These are phyloP conservation scores for Cephus spinipes DNA, from an alignment of 2,888 invertebrate species.

Conservation along the genomic window DNA sequence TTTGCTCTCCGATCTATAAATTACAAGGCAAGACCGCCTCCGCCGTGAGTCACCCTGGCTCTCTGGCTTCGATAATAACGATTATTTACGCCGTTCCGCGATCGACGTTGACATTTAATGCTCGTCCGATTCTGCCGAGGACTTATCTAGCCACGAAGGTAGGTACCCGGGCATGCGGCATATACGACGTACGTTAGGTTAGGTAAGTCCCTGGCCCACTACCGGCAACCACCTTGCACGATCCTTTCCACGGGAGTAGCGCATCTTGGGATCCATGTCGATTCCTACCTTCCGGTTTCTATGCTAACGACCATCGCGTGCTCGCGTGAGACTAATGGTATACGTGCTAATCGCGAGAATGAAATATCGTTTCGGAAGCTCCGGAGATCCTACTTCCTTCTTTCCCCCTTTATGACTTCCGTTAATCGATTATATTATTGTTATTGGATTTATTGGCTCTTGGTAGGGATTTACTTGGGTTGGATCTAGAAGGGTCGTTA, in stretches of 20 bases:
- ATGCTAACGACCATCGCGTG: constrained; percentile 42
- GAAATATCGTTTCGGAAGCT: constrained; percentile 55
- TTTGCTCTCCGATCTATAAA: constrained; percentile 58
- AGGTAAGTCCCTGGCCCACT: not conserved
- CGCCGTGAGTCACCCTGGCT: constrained; percentile 24
- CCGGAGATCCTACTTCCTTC: constrained; percentile 5
- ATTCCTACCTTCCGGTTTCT: not conserved
- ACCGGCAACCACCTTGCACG: not conserved
- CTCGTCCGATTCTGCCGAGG: constrained; percentile 26
- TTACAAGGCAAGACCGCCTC: constrained; percentile 50
- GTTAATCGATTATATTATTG: not conserved
- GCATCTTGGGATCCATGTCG: not conserved
- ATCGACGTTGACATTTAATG: constrained; percentile 62
- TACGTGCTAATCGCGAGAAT: constrained; percentile 27
- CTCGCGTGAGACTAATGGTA: constrained; percentile 45
- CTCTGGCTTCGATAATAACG: constrained; percentile 55
- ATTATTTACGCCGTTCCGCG: constrained; percentile 57
- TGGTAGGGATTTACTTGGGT: not conserved
- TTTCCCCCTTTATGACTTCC: not conserved
- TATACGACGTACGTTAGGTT: not conserved
- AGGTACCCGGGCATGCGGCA: constrained; percentile 6
- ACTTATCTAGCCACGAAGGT: constrained; percentile 11
- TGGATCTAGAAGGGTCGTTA: not conserved
- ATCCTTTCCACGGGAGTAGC: not conserved
- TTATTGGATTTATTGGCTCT: not conserved